Evolutionary conservation across 2,113 vertebrate genomes (phyloP).

Genomic region (Antigone vipio): DNA sequence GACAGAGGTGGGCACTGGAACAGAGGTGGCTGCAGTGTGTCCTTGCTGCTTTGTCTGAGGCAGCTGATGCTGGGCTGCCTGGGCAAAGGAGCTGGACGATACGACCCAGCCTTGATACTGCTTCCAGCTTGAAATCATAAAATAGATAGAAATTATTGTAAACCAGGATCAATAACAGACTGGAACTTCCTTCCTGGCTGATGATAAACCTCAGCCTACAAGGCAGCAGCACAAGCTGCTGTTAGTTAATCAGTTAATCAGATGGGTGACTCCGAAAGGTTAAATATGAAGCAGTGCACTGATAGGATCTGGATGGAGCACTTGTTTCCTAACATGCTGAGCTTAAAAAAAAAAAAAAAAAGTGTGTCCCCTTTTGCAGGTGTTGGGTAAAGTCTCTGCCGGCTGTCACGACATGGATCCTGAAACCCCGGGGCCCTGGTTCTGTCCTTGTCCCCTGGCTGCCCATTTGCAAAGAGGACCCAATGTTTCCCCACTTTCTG

Average conservation of each 20-base stretch:
- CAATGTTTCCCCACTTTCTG: too few species aligned
- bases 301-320: not conserved
- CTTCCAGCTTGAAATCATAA: not conserved
- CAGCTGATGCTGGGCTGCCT: not conserved
- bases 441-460: not conserved
- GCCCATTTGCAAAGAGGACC: not conserved
- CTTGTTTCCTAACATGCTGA: not conserved
- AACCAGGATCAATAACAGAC: not conserved
- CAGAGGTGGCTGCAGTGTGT: not conserved
- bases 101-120: rapidly evolving
- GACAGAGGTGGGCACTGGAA: not conserved
- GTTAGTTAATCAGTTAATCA: not conserved
- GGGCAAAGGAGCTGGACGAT: not conserved
- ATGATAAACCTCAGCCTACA: not conserved
- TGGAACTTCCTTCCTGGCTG: not conserved
- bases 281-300: not conserved
- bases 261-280: not conserved
- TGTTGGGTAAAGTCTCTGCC: not conserved
- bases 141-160: not conserved
- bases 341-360: not conserved
- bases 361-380: not conserved
- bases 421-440: not conserved
- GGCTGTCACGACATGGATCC: not conserved
- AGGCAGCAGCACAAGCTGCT: not conserved
- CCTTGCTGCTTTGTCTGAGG: not conserved